A percentile compares a stretch with the other conserved stretches of the same genome.
phyloP scores from a whole-genome alignment of 30 jellyfish, hydroid and myxozoan genomes.

The Turritopsis rubra region DNA sequence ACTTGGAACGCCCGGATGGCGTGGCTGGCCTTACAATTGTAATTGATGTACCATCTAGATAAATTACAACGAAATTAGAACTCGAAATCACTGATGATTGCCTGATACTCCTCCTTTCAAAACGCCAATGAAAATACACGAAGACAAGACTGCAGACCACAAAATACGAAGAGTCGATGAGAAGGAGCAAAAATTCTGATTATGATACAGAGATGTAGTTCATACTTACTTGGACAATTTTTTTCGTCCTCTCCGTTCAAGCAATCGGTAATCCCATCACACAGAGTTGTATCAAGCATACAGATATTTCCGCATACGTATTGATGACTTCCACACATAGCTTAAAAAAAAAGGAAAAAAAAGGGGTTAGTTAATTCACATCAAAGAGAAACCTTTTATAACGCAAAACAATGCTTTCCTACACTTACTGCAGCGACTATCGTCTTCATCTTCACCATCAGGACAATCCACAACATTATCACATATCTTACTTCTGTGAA shows the following conservation, averaged over 20 bases:
- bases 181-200: no score
- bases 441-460: conserved; percentile 67
- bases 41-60: conserved; percentile 26
- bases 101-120: not conserved
- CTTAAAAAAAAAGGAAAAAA: not conserved
- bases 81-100: not conserved
- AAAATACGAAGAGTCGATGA: not conserved
- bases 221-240: conserved; percentile 26
- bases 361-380: no score
- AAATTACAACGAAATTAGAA: not conserved
- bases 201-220: not conserved
- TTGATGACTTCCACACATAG: conserved; percentile 7
- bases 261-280: conserved; percentile 78
- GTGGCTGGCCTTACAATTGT: conserved; percentile 1
- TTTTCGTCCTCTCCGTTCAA: conserved; percentile 77
- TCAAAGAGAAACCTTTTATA: no score
- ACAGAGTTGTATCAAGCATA: conserved; percentile 34
- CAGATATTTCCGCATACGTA: conserved; percentile 31
- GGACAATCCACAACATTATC: conserved; percentile 50
- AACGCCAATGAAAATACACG: not conserved
- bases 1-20: conserved; percentile 22
- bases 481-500: conserved; percentile 50
- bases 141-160: not conserved
- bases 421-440: conserved; percentile 37
- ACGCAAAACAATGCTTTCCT: no score